Evolutionary conservation across 1,140 invertebrate genomes (phyloP), one percentile per base, ranked within the genome.

Genomic region (Neodiprion lecontei): DNA sequence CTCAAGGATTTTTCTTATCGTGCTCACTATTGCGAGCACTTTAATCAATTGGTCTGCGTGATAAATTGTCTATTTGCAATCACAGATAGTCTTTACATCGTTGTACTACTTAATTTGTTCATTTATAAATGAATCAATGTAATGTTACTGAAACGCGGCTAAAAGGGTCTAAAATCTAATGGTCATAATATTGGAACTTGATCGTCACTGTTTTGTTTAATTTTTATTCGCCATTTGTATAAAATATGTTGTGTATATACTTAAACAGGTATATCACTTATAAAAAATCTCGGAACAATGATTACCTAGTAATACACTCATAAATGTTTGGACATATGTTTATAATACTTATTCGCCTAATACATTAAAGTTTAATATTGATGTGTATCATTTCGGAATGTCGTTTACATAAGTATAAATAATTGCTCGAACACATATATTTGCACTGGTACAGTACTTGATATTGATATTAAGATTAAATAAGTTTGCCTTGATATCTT

Each of bases 361-460:
- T 61, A 61, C 53, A 9, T 17, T 14, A 40, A 40, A 40, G 28
- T 40, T 40, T 40, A 61, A 17, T 61, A 61, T 61, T 5, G n/a
- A 61, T 61, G 53, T 61, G n/a, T 61, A 61, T 0, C 53, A 61
- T 61, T 61, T 61, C 9, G 53, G 53, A 61, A 61, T 9, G 53
- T 8, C n/a, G 8, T 12, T 12, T 14, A 17, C n/a, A 61, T 17
- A 21, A 21, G 17, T 21, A 40, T 40, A 61, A 61, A 4, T 61
- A 61, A 61, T 61, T 61, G 53, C 5, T 61, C 53, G n/a, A 61
- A 61, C 11, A 61, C n/a, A 40, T 40, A 40, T 40, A 40, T 40
- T 61, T 8, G 53, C 53, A 61, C 53, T 61, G 53, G 53, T 17
- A 61, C 53, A 61, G n/a, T 61, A 61, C 53, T 61, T 61, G 53